These are phyloP conservation scores for Crossaster papposus DNA, from an alignment of 53 echinoderm and acorn worm genomes.

Conservation along the genomic window DNA sequence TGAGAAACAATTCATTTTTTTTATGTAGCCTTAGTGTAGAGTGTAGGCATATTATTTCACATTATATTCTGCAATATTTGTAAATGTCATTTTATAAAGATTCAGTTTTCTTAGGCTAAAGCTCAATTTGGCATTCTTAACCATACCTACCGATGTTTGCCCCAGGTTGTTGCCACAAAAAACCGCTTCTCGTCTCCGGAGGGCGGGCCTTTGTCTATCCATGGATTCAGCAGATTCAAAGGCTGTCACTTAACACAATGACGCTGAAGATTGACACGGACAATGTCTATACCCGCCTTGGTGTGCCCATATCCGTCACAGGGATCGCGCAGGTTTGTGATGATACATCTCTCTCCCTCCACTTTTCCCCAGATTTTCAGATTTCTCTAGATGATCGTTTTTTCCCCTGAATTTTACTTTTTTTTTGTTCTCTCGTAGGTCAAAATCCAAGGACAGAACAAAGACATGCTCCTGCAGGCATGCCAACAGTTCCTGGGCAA, in stretches of 20 bases:
- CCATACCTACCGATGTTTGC: background rate
- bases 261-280: slow-evolving; percentile 81
- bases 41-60: too few species aligned
- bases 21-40: too few species aligned
- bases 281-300: slow-evolving; percentile 83
- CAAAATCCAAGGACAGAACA: slow-evolving; percentile 88
- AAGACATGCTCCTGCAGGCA: slow-evolving; percentile 85
- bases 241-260: slow-evolving; percentile 82
- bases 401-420: background rate
- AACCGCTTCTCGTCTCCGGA: slow-evolving; percentile 79
- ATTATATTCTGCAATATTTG: too few species aligned
- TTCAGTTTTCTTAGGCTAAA: too few species aligned
- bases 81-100: too few species aligned
- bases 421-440: slow-evolving; percentile 49
- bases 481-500: slow-evolving; percentile 91
- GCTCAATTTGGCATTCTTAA: too few species aligned
- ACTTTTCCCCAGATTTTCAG: background rate
- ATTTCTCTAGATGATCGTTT: too few species aligned
- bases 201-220: slow-evolving; percentile 86
- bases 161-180: slow-evolving; percentile 76
- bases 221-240: slow-evolving; percentile 76
- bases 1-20: too few species aligned
- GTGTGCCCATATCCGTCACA: slow-evolving; percentile 88
- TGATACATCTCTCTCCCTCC: background rate
- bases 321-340: slow-evolving; percentile 83